phyloP scores from a whole-genome alignment of 1,140 invertebrate species.

The Bicyclus anynana region DNA sequence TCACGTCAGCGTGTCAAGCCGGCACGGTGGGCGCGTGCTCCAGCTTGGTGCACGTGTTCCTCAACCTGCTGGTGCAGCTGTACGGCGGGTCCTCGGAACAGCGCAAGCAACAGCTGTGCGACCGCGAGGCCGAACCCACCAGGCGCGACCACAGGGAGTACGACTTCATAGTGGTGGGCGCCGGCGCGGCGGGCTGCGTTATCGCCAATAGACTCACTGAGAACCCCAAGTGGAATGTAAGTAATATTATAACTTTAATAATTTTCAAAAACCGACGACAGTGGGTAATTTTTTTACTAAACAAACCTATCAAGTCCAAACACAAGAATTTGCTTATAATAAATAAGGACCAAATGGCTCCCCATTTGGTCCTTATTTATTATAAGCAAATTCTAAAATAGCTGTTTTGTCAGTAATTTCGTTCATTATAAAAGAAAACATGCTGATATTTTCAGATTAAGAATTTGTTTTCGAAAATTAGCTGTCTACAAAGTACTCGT shows the following conservation, averaged over 20 bases:
- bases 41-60: slow-evolving; percentile 32
- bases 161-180: slow-evolving; percentile 7
- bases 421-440: too few relatives aligned
- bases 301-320: too few relatives aligned
- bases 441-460: too few relatives aligned
- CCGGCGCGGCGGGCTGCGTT: neutral
- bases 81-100: slow-evolving; percentile 27
- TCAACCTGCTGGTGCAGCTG: slow-evolving; percentile 35
- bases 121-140: neutral
- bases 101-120: slow-evolving; percentile 1
- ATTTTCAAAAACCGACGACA: too few relatives aligned
- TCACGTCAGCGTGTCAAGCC: slow-evolving; percentile 30
- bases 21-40: slow-evolving; percentile 29
- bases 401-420: too few relatives aligned
- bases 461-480: too few relatives aligned
- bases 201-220: slow-evolving; percentile 1
- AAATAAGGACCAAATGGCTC: too few relatives aligned
- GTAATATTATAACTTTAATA: neutral
- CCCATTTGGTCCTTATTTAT: too few relatives aligned
- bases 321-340: too few relatives aligned
- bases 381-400: too few relatives aligned
- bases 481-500: too few relatives aligned
- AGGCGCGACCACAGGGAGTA: neutral
- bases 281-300: too few relatives aligned
- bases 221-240: neutral